Conservation (phyloP, 2,888 invertebrate genomes). For the Bombylius major region DNA sequence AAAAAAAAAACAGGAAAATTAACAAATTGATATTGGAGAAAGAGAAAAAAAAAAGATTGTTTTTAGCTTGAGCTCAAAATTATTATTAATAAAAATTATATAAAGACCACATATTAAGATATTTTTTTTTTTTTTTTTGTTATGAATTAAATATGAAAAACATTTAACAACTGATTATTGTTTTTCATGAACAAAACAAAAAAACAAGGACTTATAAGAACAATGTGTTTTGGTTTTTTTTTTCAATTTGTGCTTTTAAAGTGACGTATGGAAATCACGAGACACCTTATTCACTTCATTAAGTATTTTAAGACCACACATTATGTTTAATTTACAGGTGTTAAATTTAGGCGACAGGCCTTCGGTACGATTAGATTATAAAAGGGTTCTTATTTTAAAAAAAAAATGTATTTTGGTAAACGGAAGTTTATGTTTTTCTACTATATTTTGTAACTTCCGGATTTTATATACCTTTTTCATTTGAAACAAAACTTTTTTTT, state of each 20-base stretch:
- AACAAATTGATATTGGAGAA: no score
- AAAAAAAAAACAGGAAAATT: no score
- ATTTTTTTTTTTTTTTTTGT: background rate
- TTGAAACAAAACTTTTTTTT: no score
- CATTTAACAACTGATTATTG: no score
- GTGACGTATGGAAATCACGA: conserved; percentile 2
- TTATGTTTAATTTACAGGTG: background rate
- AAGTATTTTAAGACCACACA: background rate
- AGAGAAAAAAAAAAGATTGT: no score
- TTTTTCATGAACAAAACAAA: no score
- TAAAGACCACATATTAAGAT: conserved; percentile 1
- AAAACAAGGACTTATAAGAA: no score
- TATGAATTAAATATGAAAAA: no score
- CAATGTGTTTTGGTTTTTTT: background rate
- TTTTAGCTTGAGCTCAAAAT: no score
- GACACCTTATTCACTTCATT: conserved; percentile 4
- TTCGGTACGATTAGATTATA: background rate
- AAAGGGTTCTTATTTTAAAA: no score
- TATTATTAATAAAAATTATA: no score
- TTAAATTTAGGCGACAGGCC: background rate
- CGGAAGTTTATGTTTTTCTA: background rate
- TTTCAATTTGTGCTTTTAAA: background rate
- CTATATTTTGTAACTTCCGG: background rate
- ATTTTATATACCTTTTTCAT: background rate
- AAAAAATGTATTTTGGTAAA: background rate